These are phyloP conservation scores for Manduca sexta DNA, from an alignment of 1,140 invertebrate genomes.

Conservation along the genomic window DNA sequence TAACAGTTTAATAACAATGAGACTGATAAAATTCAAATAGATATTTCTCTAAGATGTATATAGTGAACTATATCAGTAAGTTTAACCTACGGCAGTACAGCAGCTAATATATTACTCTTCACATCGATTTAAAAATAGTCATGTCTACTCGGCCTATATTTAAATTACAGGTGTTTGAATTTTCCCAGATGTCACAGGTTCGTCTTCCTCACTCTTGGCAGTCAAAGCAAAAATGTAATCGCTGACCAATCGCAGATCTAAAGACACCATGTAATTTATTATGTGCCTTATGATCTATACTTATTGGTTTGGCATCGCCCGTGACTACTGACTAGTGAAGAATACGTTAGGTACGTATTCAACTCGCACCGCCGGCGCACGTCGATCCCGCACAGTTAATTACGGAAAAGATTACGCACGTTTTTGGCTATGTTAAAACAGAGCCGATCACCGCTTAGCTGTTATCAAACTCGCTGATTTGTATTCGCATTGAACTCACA, in stretches of 20 bases:
- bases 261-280: too few species aligned
- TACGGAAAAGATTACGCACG: slow-evolving; percentile 38
- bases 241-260: slow-evolving; percentile 3
- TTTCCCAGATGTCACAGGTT: slow-evolving; percentile 40
- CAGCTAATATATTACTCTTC: slow-evolving; percentile 32
- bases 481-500: slow-evolving; percentile 50
- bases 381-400: slow-evolving; percentile 50
- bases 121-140: slow-evolving; percentile 46
- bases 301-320: slow-evolving; percentile 45
- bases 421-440: slow-evolving; percentile 45
- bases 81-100: slow-evolving; percentile 17
- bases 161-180: slow-evolving; percentile 31
- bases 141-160: slow-evolving; percentile 23
- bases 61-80: slow-evolving; percentile 16
- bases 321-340: slow-evolving; percentile 14
- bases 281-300: slow-evolving; percentile 32
- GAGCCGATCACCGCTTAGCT: slow-evolving; percentile 42
- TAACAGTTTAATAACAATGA: too few species aligned
- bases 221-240: slow-evolving; percentile 23
- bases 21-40: too few species aligned
- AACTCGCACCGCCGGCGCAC: slow-evolving; percentile 41
- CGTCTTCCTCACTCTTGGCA: slow-evolving; percentile 33
- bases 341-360: slow-evolving; percentile 37
- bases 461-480: slow-evolving; percentile 62
- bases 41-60: too few species aligned